These are phyloP conservation scores for Hypsibius dujardini DNA, from an alignment of 1,140 invertebrate species.

Conservation along the genomic window DNA sequence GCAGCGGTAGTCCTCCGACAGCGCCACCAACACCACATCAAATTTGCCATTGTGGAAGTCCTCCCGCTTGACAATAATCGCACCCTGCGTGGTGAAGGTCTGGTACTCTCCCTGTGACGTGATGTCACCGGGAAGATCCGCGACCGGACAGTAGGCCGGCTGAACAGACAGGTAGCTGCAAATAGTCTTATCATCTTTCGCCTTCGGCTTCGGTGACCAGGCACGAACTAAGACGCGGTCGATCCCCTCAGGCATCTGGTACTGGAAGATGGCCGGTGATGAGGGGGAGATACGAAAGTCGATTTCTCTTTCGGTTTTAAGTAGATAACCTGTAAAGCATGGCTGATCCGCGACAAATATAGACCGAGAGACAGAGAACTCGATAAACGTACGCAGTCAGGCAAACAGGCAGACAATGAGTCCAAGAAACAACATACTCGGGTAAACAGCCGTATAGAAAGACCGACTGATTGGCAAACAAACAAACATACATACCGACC, in stretches of 20 bases:
- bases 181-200: neutral
- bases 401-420: no score
- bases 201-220: neutral
- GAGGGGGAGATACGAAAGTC: constrained; percentile 14
- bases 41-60: constrained; percentile 48
- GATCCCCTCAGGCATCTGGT: constrained; percentile 1
- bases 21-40: constrained; percentile 61
- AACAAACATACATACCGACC: no score
- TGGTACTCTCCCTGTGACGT: neutral
- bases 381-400: no score
- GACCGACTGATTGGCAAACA: no score
- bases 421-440: no score
- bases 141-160: constrained; percentile 5
- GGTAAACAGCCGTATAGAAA: no score
- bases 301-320: neutral
- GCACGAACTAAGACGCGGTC: constrained; percentile 3
- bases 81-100: neutral
- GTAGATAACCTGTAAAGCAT: neutral
- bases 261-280: constrained; percentile 10
- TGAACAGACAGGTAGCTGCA: neutral
- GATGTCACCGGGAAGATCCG: neutral
- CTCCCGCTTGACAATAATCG: constrained; percentile 24
- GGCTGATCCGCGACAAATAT: neutral
- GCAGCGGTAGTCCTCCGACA: constrained; percentile 53
- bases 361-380: neutral